These are phyloP conservation scores for Chelonoidis abingdonii DNA, from an alignment of 2,113 vertebrate genomes.

Conservation along the genomic window DNA sequence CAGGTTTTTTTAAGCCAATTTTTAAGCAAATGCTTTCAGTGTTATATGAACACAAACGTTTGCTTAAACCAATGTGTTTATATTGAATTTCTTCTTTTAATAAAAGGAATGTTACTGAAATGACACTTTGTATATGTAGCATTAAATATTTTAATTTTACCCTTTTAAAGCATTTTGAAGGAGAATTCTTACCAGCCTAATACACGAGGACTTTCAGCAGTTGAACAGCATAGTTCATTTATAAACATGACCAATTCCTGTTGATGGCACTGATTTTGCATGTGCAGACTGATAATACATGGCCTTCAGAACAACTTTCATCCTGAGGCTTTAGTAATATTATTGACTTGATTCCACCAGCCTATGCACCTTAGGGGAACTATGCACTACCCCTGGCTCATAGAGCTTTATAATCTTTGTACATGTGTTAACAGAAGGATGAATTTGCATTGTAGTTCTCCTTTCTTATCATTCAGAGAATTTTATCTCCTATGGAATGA, in stretches of 20 bases:
- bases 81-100: neutral
- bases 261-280: neutral
- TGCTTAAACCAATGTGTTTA: accelerated
- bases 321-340: neutral
- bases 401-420: neutral
- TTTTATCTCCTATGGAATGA: neutral
- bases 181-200: neutral
- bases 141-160: neutral
- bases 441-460: neutral
- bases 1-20: neutral
- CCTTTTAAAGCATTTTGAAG: neutral
- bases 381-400: neutral
- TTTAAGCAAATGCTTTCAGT: neutral
- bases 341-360: neutral
- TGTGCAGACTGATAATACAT: neutral
- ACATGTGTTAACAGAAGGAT: neutral
- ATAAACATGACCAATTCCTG: neutral
- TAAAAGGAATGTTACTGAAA: neutral
- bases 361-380: neutral
- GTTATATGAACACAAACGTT: neutral
- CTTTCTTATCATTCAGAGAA: neutral
- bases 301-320: neutral
- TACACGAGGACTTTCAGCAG: neutral
- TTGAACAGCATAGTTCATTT: neutral
- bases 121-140: neutral